phyloP scores from a whole-genome alignment of 2,888 invertebrate genomes.

The Stenoptilia bipunctidactyla region DNA sequence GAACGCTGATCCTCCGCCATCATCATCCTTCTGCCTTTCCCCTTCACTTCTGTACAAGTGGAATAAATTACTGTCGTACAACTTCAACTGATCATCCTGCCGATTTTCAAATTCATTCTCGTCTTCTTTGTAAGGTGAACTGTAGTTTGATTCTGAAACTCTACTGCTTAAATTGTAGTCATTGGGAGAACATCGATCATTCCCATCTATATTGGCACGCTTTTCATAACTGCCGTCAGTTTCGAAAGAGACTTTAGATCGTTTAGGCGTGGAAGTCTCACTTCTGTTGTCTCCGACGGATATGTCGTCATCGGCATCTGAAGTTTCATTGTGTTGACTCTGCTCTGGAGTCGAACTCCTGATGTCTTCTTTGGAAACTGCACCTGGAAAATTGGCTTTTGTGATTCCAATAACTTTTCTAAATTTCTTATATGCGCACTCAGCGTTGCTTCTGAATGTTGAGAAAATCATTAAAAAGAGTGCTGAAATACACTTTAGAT shows the following conservation, averaged over 20 bases:
- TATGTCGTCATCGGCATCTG: conserved; percentile 53
- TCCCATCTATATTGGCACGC: conserved; percentile 30
- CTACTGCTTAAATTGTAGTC: conserved; percentile 37
- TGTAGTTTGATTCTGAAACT: conserved; percentile 38
- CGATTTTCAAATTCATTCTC: conserved; percentile 38
- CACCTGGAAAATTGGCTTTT: conserved; percentile 22
- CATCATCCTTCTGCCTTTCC: conserved; percentile 36
- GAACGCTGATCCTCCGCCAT: conserved; percentile 30
- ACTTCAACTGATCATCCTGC: conserved; percentile 39
- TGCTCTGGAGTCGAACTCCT: no score
- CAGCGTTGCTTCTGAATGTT: no score
- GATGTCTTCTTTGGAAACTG: conserved; percentile 31
- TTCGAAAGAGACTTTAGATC: conserved; percentile 23
- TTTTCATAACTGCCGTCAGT: conserved; percentile 20
- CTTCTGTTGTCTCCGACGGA: conserved; percentile 60
- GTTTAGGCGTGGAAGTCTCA: conserved; percentile 43
- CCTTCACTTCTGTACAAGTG: conserved; percentile 48
- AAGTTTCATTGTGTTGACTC: conserved; percentile 23
- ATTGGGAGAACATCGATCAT: conserved; percentile 32
- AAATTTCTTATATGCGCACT: no score
- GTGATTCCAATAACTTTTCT: not conserved
- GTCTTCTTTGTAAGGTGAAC: conserved; percentile 52
- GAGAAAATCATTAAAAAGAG: no score
- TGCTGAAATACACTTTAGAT: no score
- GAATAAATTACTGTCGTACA: conserved; percentile 52